Evolutionary conservation across 1,140 invertebrate genomes (phyloP).

Genomic region (Delia radicum): DNA sequence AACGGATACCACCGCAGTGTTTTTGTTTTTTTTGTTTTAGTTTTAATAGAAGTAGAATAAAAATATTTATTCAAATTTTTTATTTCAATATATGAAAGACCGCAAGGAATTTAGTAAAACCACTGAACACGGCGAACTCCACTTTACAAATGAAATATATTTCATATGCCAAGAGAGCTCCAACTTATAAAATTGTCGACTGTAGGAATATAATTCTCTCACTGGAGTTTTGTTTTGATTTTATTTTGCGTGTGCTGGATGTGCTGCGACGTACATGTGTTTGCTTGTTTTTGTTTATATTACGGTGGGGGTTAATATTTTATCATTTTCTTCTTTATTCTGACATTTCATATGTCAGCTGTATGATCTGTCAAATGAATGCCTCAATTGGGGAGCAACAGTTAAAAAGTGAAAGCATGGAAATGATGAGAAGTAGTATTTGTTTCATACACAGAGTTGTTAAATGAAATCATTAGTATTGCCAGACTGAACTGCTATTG

Average conservation of each 20-base stretch:
- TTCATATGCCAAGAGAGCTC: neutral
- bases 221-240: slow-evolving; percentile 16
- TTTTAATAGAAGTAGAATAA: neutral
- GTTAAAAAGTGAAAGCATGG: neutral
- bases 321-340: neutral
- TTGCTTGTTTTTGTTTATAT: slow-evolving; percentile 7
- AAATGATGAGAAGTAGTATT: too few species aligned
- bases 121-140: slow-evolving; percentile 15
- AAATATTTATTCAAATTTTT: slow-evolving; percentile 7
- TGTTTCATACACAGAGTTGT: neutral
- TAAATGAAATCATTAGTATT: neutral
- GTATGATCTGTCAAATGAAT: neutral
- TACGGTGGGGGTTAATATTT: neutral
- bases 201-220: neutral
- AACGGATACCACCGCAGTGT: neutral
- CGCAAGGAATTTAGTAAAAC: slow-evolving; percentile 1
- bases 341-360: neutral
- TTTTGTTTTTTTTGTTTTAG: neutral
- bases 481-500: neutral
- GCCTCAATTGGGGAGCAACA: neutral
- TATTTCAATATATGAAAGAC: neutral
- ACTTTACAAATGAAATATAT: neutral
- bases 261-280: neutral
- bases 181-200: neutral
- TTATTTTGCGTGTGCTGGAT: neutral